Evolutionary conservation across 2,113 vertebrate species (phyloP).

Genomic region (Pheucticus melanocephalus): DNA sequence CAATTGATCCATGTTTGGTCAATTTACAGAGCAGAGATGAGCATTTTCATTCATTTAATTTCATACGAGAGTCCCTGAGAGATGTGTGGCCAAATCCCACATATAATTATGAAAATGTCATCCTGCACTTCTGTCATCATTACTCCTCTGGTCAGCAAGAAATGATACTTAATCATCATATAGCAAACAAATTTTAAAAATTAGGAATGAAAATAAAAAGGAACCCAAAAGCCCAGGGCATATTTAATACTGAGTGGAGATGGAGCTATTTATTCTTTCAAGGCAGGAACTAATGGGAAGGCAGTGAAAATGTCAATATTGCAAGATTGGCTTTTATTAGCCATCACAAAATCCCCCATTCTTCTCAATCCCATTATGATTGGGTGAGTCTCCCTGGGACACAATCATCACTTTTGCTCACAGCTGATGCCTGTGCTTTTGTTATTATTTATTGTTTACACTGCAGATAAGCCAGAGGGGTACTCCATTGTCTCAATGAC

Average conservation of each 20-base stretch:
- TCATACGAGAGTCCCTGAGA: not conserved
- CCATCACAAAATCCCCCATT: not conserved
- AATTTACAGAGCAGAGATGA: conserved; percentile 1
- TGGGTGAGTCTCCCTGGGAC: not conserved
- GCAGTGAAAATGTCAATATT: conserved; percentile 43
- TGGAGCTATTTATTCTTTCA: conserved; percentile 11
- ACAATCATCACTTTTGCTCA: conserved; percentile 6
- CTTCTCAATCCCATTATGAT: conserved; percentile 10
- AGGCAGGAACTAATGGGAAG: conserved; percentile 17
- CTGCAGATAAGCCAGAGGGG: not conserved
- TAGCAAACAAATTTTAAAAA: conserved; percentile 19
- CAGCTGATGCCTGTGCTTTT: not conserved
- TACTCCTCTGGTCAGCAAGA: not conserved
- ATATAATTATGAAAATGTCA: conserved; percentile 12
- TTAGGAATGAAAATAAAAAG: not conserved
- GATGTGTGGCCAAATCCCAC: conserved; percentile 31
- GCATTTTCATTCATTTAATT: not conserved
- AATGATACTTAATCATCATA: conserved; percentile 22
- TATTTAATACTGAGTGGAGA: conserved; percentile 13
- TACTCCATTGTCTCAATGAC: not conserved
- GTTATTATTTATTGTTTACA: conserved; percentile 20
- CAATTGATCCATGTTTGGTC: not conserved
- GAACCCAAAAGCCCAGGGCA: not conserved
- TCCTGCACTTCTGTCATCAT: not conserved
- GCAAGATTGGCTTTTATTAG: not conserved